phyloP scores from a whole-genome alignment of 2,113 vertebrate species.

The Eurypyga helias region DNA sequence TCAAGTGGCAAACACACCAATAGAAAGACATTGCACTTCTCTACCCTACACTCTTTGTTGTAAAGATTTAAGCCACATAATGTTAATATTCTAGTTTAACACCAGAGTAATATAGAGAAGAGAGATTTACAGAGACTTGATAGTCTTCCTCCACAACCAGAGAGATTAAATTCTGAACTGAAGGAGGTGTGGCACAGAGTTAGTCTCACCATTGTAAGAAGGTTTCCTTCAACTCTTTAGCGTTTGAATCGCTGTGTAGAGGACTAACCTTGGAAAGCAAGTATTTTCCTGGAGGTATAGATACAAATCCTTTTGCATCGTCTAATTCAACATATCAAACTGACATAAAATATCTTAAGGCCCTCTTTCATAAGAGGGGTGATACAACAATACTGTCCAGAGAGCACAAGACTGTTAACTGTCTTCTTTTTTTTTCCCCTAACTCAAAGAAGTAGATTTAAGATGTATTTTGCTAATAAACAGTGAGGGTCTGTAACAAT shows the following conservation, averaged over 20 bases:
- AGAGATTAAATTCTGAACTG: slow-evolving; percentile 7
- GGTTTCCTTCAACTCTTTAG: slow-evolving; percentile 10
- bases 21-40: neutral
- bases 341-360: neutral
- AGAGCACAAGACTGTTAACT: neutral
- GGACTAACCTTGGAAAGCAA: slow-evolving; percentile 7
- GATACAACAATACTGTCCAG: neutral
- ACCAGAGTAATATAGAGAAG: neutral
- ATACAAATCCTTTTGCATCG: neutral
- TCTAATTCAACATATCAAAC: neutral
- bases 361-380: neutral
- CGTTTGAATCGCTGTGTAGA: neutral
- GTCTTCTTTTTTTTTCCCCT: neutral
- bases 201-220: slow-evolving; percentile 17
- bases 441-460: neutral
- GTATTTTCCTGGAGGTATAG: slow-evolving; percentile 22
- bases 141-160: neutral
- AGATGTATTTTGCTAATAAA: neutral
- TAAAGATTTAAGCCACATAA: neutral
- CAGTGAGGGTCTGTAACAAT: neutral
- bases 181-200: slow-evolving; percentile 23
- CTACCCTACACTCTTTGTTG: neutral
- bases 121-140: neutral
- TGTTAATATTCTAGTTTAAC: neutral
- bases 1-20: neutral